phyloP scores from a whole-genome alignment of 2,888 invertebrate genomes.

The Parnassius glacialis region DNA sequence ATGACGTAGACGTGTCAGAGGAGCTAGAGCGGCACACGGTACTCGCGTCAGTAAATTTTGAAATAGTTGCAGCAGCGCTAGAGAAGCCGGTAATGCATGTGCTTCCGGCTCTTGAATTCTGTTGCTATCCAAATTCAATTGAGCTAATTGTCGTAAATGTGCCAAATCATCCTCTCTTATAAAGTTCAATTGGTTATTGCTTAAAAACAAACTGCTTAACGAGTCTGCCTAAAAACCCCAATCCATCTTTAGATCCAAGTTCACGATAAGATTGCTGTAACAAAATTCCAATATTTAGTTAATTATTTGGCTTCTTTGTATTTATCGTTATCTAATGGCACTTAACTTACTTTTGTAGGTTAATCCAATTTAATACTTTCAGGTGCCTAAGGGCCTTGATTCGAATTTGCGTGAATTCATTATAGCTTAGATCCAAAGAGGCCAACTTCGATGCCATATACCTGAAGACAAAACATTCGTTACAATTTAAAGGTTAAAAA shows the following conservation, averaged over 20 bases:
- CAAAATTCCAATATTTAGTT: constrained; percentile 1
- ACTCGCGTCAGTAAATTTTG: constrained; percentile 83
- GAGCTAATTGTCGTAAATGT: constrained; percentile 80
- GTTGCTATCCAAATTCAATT: constrained; percentile 85
- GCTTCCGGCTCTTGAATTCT: constrained; percentile 81
- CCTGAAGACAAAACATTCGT: constrained; percentile 70
- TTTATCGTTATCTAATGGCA: neutral
- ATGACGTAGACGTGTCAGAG: constrained; percentile 82
- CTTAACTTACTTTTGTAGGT: constrained; percentile 86
- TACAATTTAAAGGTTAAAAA: neutral
- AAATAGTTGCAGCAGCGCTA: constrained; percentile 84
- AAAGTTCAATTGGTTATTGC: constrained; percentile 86
- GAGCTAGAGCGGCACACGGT: constrained; percentile 78
- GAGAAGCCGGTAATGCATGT: constrained; percentile 79
- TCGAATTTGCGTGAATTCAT: constrained; percentile 85
- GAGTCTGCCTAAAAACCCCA: constrained; percentile 88
- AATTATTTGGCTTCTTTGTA: neutral
- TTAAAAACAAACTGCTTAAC: constrained; percentile 86
- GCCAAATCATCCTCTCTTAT: constrained; percentile 75
- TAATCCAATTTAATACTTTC: constrained; percentile 86
- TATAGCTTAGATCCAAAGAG: constrained; percentile 88
- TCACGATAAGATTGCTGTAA: constrained; percentile 85
- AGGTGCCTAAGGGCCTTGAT: constrained; percentile 83
- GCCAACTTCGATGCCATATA: constrained; percentile 88
- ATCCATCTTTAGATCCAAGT: constrained; percentile 61